Evolutionary conservation across 1,140 invertebrate genomes (phyloP).

Genomic region (Brachionus asplanchnoidis): DNA sequence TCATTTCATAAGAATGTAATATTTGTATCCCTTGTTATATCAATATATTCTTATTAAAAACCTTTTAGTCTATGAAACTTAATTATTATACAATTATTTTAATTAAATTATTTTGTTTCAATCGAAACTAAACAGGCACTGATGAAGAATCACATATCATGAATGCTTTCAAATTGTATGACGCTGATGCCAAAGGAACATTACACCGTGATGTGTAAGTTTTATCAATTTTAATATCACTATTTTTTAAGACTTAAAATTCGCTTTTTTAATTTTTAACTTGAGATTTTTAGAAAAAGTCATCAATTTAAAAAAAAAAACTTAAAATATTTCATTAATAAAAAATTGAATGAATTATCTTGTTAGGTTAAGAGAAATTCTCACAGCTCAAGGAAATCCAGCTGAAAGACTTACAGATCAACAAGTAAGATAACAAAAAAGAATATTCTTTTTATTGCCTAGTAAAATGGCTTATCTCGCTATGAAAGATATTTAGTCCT

Average conservation of each 20-base stretch:
- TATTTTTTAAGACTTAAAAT: conserved; percentile 62
- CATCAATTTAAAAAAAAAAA: conserved; percentile 54
- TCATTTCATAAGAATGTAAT: too few relatives aligned
- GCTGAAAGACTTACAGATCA: conserved; percentile 24
- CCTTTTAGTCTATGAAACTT: too few relatives aligned
- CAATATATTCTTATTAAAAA: too few relatives aligned
- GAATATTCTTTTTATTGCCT: neutral
- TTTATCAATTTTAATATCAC: neutral
- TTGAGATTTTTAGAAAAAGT: too few relatives aligned
- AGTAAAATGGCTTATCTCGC: neutral
- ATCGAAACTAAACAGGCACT: conserved; percentile 54
- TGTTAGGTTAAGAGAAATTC: conserved; percentile 29
- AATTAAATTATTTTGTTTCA: neutral
- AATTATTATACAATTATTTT: too few relatives aligned
- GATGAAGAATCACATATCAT: conserved; percentile 91
- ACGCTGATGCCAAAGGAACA: conserved; percentile 61
- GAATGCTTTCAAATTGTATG: conserved; percentile 90
- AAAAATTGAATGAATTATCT: neutral
- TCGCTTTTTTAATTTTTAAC: too few relatives aligned
- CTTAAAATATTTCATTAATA: too few relatives aligned
- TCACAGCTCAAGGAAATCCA: conserved; percentile 20
- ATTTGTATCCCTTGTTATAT: too few relatives aligned
- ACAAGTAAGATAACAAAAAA: neutral
- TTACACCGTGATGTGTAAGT: conserved; percentile 38
- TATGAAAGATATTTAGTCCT: neutral